Evolutionary conservation across 2,113 vertebrate genomes (phyloP).

Genomic region (Grantiella picta): DNA sequence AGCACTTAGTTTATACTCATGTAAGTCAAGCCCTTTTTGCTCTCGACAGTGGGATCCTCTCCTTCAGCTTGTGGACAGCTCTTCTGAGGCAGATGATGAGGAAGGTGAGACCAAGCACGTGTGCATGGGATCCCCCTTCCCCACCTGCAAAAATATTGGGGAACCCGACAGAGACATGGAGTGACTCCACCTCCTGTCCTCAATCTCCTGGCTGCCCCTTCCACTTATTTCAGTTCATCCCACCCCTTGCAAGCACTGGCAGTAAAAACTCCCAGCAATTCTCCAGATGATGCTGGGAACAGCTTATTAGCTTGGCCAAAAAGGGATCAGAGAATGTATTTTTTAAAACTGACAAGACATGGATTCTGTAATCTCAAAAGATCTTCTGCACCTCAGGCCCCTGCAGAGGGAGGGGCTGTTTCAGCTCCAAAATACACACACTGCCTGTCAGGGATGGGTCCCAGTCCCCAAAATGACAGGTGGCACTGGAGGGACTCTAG

Average conservation of each 20-base stretch:
- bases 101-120: slow-evolving; percentile 68
- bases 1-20: neutral
- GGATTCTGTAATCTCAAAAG: neutral
- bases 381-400: neutral
- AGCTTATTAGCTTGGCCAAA: slow-evolving; percentile 27
- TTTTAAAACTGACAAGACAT: neutral
- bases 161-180: slow-evolving; percentile 53
- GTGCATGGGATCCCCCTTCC: slow-evolving; percentile 70
- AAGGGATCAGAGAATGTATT: neutral
- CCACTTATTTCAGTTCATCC: neutral
- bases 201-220: slow-evolving; percentile 28
- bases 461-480: slow-evolving; percentile 57
- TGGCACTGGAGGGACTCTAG: slow-evolving; percentile 14
- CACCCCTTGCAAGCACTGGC: slow-evolving; percentile 24
- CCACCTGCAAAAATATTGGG: slow-evolving; percentile 52
- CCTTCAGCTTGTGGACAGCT: slow-evolving; percentile 61
- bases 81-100: slow-evolving; percentile 63
- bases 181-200: slow-evolving; percentile 57
- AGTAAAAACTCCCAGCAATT: slow-evolving; percentile 16
- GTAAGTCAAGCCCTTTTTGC: neutral
- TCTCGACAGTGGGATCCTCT: slow-evolving; percentile 53
- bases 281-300: neutral
- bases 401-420: slow-evolving; percentile 7
- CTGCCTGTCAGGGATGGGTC: slow-evolving; percentile 40
- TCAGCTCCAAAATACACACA: slow-evolving; percentile 39